Evolutionary conservation across 2,888 invertebrate genomes (phyloP), one percentile per base, ranked within the genome.

Genomic region (Boloria selene): DNA sequence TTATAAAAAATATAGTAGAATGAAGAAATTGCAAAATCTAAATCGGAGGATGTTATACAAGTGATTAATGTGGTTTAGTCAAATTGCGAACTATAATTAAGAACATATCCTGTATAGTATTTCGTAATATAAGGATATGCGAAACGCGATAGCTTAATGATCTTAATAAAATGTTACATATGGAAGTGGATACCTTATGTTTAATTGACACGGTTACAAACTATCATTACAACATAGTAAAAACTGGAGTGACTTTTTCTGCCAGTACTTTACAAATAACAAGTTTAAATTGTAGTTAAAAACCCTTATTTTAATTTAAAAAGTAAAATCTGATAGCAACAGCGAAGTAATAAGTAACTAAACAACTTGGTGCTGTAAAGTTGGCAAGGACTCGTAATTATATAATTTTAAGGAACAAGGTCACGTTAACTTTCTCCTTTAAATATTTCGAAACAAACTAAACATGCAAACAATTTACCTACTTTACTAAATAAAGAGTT

Each of bases 361-460:
- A 49, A 47, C 42, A 58, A 58, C 49, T 68, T 66, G 68, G 58
- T 65, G 53, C 65, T 66, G 60, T 54, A 52, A 45, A 44, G 53
- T 55, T 65, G 65, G 67, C 68, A 70, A 72, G 69, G 69, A 65
- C 59, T 67, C 55, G 49, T 67, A 70, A 69, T 73, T 64, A 62
- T 59, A 68, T 38, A 68, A 63, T 56, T 61, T 65, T 74, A 68
- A 54, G 70, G 72, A 74, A 72, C 80, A 85, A 83, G 84, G 85
- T 77, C 79, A 73, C 68, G 72, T 72, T 71, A 79, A 81, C 83
- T 83, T 85, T 85, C 80, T 77, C 81, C 78, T 79, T 73, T 64
- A 61, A 68, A 56, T 70, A 63, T 69, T 67, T 62, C 69, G 61
- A 65, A 73, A 55, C 68, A 47, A 50, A 62, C 66, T 47, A 64